Percentiles rank a stretch among this genome's conserved stretches.
Conservation (phyloP, 2,888 invertebrate species). For the Lysandra coridon region DNA sequence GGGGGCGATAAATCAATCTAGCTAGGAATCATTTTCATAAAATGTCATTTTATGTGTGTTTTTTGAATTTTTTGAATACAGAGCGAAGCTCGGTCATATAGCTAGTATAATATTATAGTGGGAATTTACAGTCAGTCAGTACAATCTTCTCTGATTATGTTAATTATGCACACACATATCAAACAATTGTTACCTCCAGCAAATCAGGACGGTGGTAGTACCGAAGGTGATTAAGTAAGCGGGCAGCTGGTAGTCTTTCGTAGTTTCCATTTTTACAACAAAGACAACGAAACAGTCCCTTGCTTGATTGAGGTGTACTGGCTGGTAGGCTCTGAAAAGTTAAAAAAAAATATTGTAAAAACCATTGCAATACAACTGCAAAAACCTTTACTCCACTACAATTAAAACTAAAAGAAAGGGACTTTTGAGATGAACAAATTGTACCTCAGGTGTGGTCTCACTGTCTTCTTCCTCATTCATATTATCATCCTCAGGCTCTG, state of each 20-base stretch:
- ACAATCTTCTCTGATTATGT: too few relatives aligned
- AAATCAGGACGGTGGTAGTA: conserved; percentile 71
- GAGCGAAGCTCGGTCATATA: too few relatives aligned
- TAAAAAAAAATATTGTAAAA: not conserved
- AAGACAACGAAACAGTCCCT: conserved; percentile 76
- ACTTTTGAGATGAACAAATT: not conserved
- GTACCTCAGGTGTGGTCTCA: conserved; percentile 53
- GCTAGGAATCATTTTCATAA: too few relatives aligned
- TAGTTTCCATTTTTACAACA: conserved; percentile 68
- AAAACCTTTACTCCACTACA: not conserved
- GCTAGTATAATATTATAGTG: too few relatives aligned
- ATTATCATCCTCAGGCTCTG: conserved; percentile 48
- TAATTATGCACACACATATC: not conserved
- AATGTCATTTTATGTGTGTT: too few relatives aligned
- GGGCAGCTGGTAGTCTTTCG: conserved; percentile 61
- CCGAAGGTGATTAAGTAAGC: conserved; percentile 76
- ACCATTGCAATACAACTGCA: not conserved
- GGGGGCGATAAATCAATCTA: too few relatives aligned
- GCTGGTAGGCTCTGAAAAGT: conserved; percentile 50
- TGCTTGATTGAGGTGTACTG: conserved; percentile 61
- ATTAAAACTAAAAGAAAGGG: not conserved
- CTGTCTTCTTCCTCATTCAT: conserved; percentile 53
- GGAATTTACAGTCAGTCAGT: too few relatives aligned
- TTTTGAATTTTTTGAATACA: too few relatives aligned
- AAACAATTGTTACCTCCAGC: conserved; percentile 63